Conservation (phyloP, 2,888 invertebrate species). For the Seira musarum region DNA sequence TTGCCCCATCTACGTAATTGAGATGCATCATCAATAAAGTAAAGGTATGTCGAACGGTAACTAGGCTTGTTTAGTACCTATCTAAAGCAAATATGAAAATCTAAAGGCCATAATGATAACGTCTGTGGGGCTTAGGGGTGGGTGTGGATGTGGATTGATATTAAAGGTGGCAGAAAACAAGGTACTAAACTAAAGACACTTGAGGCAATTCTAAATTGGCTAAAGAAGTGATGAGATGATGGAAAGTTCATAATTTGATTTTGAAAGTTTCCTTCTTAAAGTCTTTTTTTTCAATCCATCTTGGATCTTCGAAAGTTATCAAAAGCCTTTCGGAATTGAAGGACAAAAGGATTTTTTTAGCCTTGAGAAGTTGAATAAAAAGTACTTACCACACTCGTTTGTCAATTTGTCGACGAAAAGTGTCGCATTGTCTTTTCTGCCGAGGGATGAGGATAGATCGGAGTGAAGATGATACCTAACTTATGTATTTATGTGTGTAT, state of each 20-base stretch:
- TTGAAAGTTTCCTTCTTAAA: background rate
- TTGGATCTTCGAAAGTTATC: background rate
- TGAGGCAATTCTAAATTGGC: too few relatives aligned
- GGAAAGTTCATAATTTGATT: conserved; percentile 3
- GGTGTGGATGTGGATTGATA: too few relatives aligned
- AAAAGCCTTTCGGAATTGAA: background rate
- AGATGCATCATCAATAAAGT: too few relatives aligned
- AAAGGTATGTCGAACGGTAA: too few relatives aligned
- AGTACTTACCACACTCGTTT: background rate
- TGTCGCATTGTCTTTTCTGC: conserved; percentile 11
- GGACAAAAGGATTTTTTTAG: background rate
- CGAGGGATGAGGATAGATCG: background rate
- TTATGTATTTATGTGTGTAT: conserved; percentile 8
- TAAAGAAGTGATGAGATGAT: background rate
- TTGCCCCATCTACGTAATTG: too few relatives aligned
- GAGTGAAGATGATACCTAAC: background rate
- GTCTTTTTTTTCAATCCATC: background rate
- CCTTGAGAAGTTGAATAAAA: background rate
- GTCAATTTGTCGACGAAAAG: background rate
- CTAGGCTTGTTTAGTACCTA: too few relatives aligned
- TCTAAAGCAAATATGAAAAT: too few relatives aligned
- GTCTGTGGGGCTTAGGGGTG: too few relatives aligned
- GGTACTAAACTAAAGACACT: too few relatives aligned
- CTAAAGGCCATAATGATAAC: too few relatives aligned
- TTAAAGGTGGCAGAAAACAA: too few relatives aligned